Base-by-base conservation (phyloP, 1,140 invertebrate genomes). In the Lordiphosa clarofinis region DNA sequence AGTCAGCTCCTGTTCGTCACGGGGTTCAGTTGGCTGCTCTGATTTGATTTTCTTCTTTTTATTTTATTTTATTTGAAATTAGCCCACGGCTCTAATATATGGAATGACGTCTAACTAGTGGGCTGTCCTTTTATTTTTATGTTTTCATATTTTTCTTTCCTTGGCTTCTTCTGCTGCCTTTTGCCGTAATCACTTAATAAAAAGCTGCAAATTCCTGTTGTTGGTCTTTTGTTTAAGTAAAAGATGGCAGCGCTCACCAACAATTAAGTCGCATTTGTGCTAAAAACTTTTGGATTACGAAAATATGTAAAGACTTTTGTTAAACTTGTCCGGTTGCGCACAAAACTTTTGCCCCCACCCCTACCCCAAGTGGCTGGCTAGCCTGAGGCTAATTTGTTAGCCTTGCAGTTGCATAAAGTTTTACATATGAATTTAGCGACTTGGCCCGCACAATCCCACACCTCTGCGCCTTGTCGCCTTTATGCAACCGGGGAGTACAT, bases 251-350 rank as follows among this genome's bases (percentile, higher is more conserved):
- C 56, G 74, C 69, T 73, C 68, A 60, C 44, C 66, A 81, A 81
- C 75, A 81, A 81, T 81, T 81, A 81, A 81, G 75, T 81, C 75
- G 75, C 75, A 81, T 81, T 81, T 82, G 76, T 82, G 69, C 61
- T 67, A 81, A 81, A 81, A 81, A 81, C 75, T 81, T 81, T 81
- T 63, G 71, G 76, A 81, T 75, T 82, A 68, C 56, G 71, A 82
- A 81, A 81, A 81, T 81, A 82, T 81, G 76, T 68, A 75, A 82
- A 81, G 76, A 81, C 76, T 81, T 82, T 82, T 81, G 76, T 75
- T 75, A 65, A 81, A 82, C 76, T 81, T 81, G 71, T 72, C 71
- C 76, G 71, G 53, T 56, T 79, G 69, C 48, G 21, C 21, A 56
- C 68, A 61, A 79, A 44, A 71, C 63, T 71, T 67, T 55, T n/a